Conservation (phyloP, 2,888 invertebrate species). For the Epinotia bilunana region DNA sequence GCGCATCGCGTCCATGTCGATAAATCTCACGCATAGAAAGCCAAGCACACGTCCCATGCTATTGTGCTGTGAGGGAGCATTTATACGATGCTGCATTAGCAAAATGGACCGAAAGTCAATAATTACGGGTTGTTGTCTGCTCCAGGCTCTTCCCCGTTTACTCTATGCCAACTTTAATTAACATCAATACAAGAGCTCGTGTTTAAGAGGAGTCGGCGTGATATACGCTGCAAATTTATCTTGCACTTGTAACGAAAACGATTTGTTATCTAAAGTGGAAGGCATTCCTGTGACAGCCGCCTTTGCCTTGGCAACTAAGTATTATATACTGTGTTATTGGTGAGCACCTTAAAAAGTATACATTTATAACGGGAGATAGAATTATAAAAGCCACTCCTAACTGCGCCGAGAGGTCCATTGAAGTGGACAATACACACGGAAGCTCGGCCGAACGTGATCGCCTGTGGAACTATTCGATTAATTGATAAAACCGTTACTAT, state of each 20-base stretch:
- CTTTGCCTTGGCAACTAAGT: slow-evolving; percentile 32
- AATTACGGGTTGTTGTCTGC: slow-evolving; percentile 51
- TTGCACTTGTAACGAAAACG: slow-evolving; percentile 58
- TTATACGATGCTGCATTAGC: slow-evolving; percentile 57
- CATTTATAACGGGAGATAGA: slow-evolving; percentile 35
- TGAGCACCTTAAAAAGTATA: slow-evolving; percentile 2
- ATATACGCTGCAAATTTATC: slow-evolving; percentile 66
- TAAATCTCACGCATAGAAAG: slow-evolving; percentile 45
- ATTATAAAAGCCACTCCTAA: slow-evolving; percentile 37
- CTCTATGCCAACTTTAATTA: slow-evolving; percentile 67
- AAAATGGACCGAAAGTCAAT: slow-evolving; percentile 60
- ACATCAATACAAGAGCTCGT: slow-evolving; percentile 62
- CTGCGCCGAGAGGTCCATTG: slow-evolving; percentile 42
- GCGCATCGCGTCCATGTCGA: slow-evolving; percentile 44
- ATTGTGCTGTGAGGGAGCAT: slow-evolving; percentile 60
- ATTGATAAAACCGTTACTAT: slow-evolving; percentile 80
- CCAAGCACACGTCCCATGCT: slow-evolving; percentile 47
- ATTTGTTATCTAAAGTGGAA: slow-evolving; percentile 60
- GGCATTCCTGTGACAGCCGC: slow-evolving; percentile 53
- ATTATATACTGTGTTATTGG: slow-evolving; percentile 34
- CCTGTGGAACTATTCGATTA: slow-evolving; percentile 73
- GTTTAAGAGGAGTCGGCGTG: slow-evolving; percentile 59
- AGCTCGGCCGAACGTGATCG: slow-evolving; percentile 71
- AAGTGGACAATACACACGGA: slow-evolving; percentile 60
- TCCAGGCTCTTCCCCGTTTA: slow-evolving; percentile 53